phyloP scores from a whole-genome alignment of 2,888 invertebrate species.

The Rhagonycha lutea region DNA sequence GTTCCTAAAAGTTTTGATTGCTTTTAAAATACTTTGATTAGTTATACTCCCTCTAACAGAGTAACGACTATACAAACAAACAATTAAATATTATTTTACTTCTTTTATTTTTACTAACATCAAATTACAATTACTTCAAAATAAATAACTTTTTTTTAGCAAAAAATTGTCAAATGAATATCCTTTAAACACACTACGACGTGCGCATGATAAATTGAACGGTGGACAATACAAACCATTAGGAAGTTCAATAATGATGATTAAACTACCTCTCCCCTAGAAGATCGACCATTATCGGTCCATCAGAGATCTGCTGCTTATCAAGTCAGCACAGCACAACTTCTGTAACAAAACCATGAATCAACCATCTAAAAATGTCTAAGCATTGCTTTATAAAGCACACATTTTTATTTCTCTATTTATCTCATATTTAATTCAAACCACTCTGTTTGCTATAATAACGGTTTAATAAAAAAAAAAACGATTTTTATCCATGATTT shows the following conservation, averaged over 20 bases:
- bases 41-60: constrained; percentile 16
- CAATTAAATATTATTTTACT: background rate
- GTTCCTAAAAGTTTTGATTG: constrained; percentile 33
- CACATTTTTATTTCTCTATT: background rate
- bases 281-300: constrained; percentile 49
- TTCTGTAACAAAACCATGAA: constrained; percentile 33
- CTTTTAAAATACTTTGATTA: constrained; percentile 31
- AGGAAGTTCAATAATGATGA: constrained; percentile 56
- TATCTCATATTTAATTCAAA: background rate
- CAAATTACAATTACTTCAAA: background rate
- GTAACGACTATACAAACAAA: constrained; percentile 1
- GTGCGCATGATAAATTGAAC: constrained; percentile 50
- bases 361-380: constrained; percentile 10
- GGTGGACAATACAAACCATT: constrained; percentile 55
- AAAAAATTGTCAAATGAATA: constrained; percentile 31
- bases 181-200: constrained; percentile 49
- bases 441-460: background rate
- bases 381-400: background rate
- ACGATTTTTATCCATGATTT: too few species aligned
- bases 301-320: constrained; percentile 39
- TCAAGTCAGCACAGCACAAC: constrained; percentile 28
- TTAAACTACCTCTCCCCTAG: constrained; percentile 52
- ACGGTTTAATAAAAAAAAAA: background rate
- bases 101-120: background rate
- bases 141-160: constrained; percentile 18